phyloP scores from a whole-genome alignment of 2,797 vertebrate species.

The Paguma larvata region DNA sequence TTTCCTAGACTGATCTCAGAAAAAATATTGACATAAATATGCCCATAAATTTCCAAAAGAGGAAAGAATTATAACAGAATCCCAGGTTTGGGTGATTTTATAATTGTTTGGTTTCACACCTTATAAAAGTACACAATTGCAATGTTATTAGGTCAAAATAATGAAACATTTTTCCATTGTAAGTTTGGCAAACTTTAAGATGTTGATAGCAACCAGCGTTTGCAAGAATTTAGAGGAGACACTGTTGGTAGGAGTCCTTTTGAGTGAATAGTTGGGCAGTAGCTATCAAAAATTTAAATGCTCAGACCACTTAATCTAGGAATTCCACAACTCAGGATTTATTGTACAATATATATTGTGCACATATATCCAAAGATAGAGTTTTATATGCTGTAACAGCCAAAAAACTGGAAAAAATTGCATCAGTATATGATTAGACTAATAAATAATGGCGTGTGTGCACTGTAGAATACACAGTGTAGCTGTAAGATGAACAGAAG shows the following conservation, averaged over 20 bases:
- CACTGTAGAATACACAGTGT: not conserved
- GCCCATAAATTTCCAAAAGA: not conserved
- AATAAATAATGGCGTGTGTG: not conserved
- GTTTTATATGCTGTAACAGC: not conserved
- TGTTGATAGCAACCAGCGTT: not conserved
- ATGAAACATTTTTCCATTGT: conserved; percentile 13
- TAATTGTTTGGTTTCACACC: not conserved
- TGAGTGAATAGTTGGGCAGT: not conserved
- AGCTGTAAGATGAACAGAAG: not conserved
- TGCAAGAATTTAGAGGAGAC: not conserved
- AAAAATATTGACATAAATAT: not conserved
- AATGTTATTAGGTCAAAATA: conserved; percentile 43
- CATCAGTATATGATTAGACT: not conserved
- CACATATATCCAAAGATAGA: not conserved
- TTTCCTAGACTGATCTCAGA: not conserved
- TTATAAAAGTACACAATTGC: not conserved
- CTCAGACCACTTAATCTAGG: not conserved
- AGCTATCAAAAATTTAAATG: not conserved
- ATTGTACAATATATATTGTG: not conserved
- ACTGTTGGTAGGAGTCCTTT: not conserved
- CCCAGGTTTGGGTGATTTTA: conserved; percentile 20
- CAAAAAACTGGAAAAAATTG: not conserved
- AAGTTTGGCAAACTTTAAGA: not conserved
- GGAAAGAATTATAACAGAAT: conserved; percentile 8
- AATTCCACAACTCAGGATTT: not conserved